Conservation (phyloP, 2,888 invertebrate species). For the Chaetogeoica ovagalla region DNA sequence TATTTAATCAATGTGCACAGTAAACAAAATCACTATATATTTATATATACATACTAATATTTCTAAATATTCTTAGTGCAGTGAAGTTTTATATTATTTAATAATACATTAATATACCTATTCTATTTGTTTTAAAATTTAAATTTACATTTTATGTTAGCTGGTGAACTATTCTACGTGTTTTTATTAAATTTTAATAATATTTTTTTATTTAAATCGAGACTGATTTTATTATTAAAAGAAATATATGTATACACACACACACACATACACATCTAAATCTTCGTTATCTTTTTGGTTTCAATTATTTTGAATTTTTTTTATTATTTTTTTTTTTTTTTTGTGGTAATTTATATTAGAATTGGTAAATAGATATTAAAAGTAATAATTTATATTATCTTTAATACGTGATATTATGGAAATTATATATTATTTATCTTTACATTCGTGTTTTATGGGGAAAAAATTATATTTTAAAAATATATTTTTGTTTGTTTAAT, state of each 20-base stretch:
- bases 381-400: not conserved
- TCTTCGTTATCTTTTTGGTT: not conserved
- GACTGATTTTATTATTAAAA: conserved; percentile 6
- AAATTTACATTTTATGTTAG: not conserved
- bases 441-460: not conserved
- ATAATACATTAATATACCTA: not conserved
- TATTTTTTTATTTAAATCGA: not conserved
- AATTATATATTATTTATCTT: not conserved
- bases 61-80: not conserved
- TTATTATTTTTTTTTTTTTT: too few species aligned
- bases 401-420: not conserved
- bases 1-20: too few species aligned
- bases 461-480: not conserved
- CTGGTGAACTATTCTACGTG: not conserved
- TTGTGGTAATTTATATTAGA: too few species aligned
- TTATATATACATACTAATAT: not conserved
- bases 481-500: not conserved
- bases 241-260: not conserved
- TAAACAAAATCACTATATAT: not conserved
- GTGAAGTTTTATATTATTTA: not conserved
- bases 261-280: not conserved
- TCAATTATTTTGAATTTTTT: too few species aligned
- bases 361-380: too few species aligned
- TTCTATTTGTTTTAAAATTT: too few species aligned
- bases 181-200: not conserved